Percentiles rank a stretch among this genome's conserved stretches.
These are phyloP conservation scores for Limosa lapponica DNA, from an alignment of 2,797 vertebrate genomes.

Conservation along the genomic window DNA sequence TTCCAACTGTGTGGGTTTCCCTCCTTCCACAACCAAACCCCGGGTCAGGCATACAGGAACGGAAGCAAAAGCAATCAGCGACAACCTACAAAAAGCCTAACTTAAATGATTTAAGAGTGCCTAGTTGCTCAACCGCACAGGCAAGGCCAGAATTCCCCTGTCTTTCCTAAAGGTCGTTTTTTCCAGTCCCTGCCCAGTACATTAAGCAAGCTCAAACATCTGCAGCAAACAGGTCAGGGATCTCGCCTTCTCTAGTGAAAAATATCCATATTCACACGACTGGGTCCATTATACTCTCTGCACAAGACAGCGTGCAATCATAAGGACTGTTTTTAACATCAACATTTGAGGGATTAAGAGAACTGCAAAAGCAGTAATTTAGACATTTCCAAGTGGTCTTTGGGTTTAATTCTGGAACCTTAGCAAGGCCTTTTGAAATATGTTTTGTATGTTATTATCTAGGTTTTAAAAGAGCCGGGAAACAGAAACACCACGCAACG, in stretches of 20 bases:
- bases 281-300: neutral
- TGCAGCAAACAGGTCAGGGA: neutral
- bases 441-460: neutral
- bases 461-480: neutral
- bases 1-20: neutral
- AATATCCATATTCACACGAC: neutral
- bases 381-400: neutral
- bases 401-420: neutral
- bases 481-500: neutral
- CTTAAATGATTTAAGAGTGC: neutral
- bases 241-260: neutral
- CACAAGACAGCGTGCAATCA: rapidly evolving
- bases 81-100: neutral
- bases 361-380: neutral
- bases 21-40: neutral
- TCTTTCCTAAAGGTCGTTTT: neutral
- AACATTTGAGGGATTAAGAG: neutral
- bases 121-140: neutral
- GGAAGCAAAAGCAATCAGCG: neutral
- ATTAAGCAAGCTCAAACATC: neutral
- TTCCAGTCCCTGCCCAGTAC: neutral
- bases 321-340: neutral
- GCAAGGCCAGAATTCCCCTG: neutral
- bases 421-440: neutral
- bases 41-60: neutral